A percentile compares a stretch with the other conserved stretches of the same genome.
Conservation (phyloP, 2,113 vertebrate species). For the Halcyon malimbica region DNA sequence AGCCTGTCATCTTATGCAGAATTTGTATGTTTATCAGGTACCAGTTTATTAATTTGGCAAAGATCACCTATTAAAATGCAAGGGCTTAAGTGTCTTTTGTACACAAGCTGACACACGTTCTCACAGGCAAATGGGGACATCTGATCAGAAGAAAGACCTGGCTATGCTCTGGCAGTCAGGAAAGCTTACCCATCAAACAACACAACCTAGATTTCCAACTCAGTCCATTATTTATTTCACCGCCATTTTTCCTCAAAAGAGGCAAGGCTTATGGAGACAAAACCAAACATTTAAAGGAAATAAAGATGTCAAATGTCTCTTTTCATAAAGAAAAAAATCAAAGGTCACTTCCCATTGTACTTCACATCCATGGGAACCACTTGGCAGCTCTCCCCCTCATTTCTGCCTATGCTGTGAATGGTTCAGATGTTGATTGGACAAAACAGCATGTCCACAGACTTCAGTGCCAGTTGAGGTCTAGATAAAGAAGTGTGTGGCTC, state of each 20-base stretch:
- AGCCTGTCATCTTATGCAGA: neutral
- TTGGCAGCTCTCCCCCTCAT: neutral
- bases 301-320: neutral
- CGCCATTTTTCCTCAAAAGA: neutral
- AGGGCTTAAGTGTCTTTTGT: neutral
- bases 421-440: neutral
- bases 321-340: neutral
- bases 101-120: neutral
- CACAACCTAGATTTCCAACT: neutral
- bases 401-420: neutral
- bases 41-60: neutral
- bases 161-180: neutral
- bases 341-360: neutral
- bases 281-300: neutral
- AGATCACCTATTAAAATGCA: neutral
- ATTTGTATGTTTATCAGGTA: neutral
- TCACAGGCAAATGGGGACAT: neutral
- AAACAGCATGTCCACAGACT: neutral
- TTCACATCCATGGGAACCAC: neutral
- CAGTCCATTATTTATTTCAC: neutral
- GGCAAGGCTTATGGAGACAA: fast-evolving
- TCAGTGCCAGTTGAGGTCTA: neutral
- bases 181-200: fast-evolving
- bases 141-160: neutral
- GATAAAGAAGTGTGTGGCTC: neutral